Evolutionary conservation across 2,797 vertebrate genomes (phyloP).

Genomic region (Chlorospingus semifuscus): DNA sequence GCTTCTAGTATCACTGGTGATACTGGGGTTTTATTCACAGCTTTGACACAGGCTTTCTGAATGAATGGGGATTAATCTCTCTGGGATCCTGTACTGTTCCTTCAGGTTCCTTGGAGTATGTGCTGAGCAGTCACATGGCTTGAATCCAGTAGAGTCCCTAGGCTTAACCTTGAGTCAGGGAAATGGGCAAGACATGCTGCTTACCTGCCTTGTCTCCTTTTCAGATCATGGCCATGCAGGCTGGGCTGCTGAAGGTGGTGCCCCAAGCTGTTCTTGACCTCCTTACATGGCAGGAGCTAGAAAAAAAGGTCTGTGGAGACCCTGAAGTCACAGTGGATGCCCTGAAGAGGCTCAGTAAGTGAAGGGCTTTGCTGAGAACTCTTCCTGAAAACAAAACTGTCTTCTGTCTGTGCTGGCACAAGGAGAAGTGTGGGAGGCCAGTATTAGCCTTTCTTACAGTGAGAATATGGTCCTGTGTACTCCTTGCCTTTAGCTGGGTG

Average conservation of each 20-base stretch:
- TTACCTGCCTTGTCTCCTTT: neutral
- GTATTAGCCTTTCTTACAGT: neutral
- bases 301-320: conserved; percentile 97
- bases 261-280: conserved; percentile 96
- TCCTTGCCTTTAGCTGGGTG: neutral
- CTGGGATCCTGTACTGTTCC: neutral
- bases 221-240: conserved; percentile 90
- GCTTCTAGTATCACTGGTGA: neutral
- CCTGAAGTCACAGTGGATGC: conserved; percentile 97
- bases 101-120: neutral
- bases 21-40: neutral
- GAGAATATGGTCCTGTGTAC: neutral
- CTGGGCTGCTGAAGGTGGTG: conserved; percentile 94
- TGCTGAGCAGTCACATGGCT: neutral
- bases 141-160: neutral
- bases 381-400: neutral
- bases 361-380: neutral
- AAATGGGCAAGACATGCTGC: neutral
- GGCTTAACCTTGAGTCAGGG: neutral
- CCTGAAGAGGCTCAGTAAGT: conserved; percentile 95
- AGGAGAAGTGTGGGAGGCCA: neutral
- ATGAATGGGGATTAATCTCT: neutral
- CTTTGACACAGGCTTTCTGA: neutral
- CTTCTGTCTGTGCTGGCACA: neutral
- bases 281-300: conserved; percentile 96